Evolutionary conservation across 2,888 invertebrate genomes (phyloP), one percentile per base, ranked within the genome.

Genomic region (Cheilosia vernalis): DNA sequence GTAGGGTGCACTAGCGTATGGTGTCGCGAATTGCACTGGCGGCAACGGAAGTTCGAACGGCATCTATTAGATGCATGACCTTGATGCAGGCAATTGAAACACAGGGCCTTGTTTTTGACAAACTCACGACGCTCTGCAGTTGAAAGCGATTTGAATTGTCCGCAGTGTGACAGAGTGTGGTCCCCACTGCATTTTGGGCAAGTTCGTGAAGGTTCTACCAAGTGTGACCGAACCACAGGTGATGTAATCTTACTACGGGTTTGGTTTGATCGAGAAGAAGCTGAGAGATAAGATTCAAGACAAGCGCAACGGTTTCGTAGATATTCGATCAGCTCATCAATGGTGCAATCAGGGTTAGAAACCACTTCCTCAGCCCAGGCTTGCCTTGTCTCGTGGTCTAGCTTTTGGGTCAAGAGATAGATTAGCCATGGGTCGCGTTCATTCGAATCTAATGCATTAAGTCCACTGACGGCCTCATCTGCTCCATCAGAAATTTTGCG

Each of bases 31-130:
- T 60, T 72, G 19, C 60, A 60, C 2, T 10, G 1, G 4, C 53
- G 24, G 19, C 61, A 53, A 13, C 53, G 72, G 19, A 27, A 19
- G 10, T 17, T 42, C 4, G 40, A 72, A 4, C 30, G 37, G 37
- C 72, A 72, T 21, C 42, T 72, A 2, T 47, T 49, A 6, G 70
- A 60, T n/a, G 58, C 5, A 21, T 72, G 53, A 0, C 53, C 61
- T 10, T 19, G 15, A 1, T 44, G 37, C 3, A 72, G 40, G 7
- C 53, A 72, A 19, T 72, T 72, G n/a, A 61, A 72, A 44, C 72
- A 61, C 15, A 72, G n/a, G 2, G 42, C 42, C 0, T 17, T 19
- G 2, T 56, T 24, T 44, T 47, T 44, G 2, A 30, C 47, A 17
- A 58, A 33, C 15, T 56, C 30, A 5, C 49, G 58, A 40, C 70